Conservation (phyloP, 92 coral and sea anemone genomes). For the Isaurus tuberculatus region DNA sequence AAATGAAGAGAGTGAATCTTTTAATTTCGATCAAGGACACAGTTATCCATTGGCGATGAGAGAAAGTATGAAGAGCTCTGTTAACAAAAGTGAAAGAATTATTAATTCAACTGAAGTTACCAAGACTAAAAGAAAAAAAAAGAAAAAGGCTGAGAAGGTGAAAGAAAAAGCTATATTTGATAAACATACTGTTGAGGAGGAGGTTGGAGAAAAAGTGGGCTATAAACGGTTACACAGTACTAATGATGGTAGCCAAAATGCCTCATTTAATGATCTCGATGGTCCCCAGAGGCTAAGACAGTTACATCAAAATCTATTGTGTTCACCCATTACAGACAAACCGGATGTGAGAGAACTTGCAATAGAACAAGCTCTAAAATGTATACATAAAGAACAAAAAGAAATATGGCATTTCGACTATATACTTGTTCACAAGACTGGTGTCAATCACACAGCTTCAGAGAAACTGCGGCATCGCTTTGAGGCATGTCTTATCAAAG, state of each 20-base stretch:
- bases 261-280: conserved; percentile 46
- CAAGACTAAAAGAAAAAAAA: conserved; percentile 55
- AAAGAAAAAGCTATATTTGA: conserved; percentile 33
- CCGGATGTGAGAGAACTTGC: conserved; percentile 87
- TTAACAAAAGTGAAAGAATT: conserved; percentile 30
- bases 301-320: conserved; percentile 48
- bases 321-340: conserved; percentile 29
- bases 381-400: conserved; percentile 46
- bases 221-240: conserved; percentile 18
- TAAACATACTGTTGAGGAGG: conserved; percentile 21
- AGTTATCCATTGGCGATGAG: neutral
- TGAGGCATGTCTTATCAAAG: conserved; percentile 71
- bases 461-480: conserved; percentile 79
- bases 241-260: neutral
- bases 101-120: conserved; percentile 46
- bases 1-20: neutral
- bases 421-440: conserved; percentile 81
- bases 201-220: conserved; percentile 13
- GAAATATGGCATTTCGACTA: conserved; percentile 80
- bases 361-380: conserved; percentile 74
- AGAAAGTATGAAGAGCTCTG: conserved; percentile 7
- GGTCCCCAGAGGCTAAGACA: conserved; percentile 55
- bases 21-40: neutral
- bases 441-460: conserved; percentile 61
- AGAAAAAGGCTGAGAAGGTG: neutral